A percentile compares a stretch with the other conserved stretches of the same genome.
Conservation (phyloP, 1,140 invertebrate species). For the Yoshiicerus persimilis region DNA sequence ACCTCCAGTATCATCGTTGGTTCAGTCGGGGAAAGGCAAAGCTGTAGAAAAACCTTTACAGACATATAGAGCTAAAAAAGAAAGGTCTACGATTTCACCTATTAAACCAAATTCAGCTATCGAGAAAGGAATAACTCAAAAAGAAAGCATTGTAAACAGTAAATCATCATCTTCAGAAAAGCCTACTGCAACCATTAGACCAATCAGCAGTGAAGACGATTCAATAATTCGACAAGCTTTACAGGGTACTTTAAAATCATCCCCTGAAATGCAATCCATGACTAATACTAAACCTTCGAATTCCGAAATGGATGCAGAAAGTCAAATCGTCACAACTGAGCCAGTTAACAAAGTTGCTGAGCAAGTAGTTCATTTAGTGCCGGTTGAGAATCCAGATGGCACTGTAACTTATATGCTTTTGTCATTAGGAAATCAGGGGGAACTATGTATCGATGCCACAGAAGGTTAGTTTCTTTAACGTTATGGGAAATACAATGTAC, state of each 20-base stretch:
- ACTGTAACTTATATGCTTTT: constrained; percentile 41
- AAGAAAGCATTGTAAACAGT: not conserved
- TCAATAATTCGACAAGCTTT: constrained; percentile 31
- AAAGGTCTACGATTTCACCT: not conserved
- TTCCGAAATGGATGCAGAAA: not conserved
- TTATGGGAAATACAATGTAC: no score
- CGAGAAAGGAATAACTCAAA: not conserved
- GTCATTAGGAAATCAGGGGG: not conserved
- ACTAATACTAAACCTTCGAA: not conserved
- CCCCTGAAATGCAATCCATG: not conserved
- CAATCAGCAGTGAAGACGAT: constrained; percentile 23
- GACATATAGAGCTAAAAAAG: not conserved
- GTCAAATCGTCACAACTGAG: not conserved
- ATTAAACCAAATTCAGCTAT: not conserved
- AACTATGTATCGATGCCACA: constrained; percentile 4
- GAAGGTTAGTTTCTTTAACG: constrained; percentile 24
- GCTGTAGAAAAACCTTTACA: not conserved
- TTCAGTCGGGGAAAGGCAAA: not conserved
- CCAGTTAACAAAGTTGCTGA: not conserved
- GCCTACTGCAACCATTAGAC: constrained; percentile 28
- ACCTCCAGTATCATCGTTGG: not conserved
- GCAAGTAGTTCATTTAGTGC: constrained; percentile 43
- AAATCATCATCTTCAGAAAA: not conserved
- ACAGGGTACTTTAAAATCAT: not conserved
- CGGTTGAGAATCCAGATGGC: constrained; percentile 43